Evolutionary conservation across 1,140 invertebrate genomes (phyloP), one percentile per base, ranked within the genome.

Genomic region (Magallana angulata): DNA sequence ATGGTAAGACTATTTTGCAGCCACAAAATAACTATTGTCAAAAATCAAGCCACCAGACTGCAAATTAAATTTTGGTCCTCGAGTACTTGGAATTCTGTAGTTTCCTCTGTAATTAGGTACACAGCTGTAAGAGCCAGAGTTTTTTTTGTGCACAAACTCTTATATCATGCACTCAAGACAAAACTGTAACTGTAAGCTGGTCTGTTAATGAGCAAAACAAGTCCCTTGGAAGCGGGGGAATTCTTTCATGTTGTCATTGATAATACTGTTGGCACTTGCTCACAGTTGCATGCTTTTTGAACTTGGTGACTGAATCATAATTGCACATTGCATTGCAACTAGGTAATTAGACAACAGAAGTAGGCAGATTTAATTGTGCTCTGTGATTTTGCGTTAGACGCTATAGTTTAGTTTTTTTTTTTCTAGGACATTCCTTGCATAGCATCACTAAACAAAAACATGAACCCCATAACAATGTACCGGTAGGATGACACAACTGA

Each of bases 271-370:
- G 36, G 36, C 36, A 48, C 36, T 48, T 48, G 36, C 36, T 48
- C 36, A 48, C 18, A 76, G 68, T 76, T 36, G 24, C 68, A 76
- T 76, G 68, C 30, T 24, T 76, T 76, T 76, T 76, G 68, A 76
- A 76, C 68, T 76, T 0, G 14, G 2, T 76, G 68, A 76, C 68
- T 64, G 16, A 18, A 5, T 76, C 68, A 76, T 76, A 30, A 76
- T 30, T 76, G 68, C 68, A 76, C 68, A 76, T 36, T 76, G 68
- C 68, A 76, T 76, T 76, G 68, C 68, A 76, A 76, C 24, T 76
- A 30, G 24, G 68, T 76, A 76, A 76, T 76, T 76, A 30, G 68
- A 12, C 68, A 76, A 76, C 8, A 30, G 11, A 76, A 76, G 24
- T 30, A 48, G 30, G 36, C 36, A 76, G 68, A 30, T 30, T 12